Evolutionary conservation across 2,797 vertebrate species (phyloP).

Genomic region (Tachyglossus aculeatus): DNA sequence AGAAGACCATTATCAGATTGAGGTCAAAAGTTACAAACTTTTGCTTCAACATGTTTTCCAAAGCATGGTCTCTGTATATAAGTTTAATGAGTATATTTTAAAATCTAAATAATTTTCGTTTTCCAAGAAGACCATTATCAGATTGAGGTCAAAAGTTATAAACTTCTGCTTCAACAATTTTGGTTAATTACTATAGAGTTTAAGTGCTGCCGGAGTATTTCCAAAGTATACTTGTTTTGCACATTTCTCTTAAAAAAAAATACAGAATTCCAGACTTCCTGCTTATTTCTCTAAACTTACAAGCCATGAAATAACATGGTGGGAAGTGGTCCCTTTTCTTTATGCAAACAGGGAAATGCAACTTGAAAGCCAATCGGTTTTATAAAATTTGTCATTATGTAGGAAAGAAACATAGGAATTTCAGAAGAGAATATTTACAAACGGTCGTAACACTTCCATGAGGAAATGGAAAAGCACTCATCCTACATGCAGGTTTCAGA

Average conservation of each 20-base stretch:
- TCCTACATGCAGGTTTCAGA: conserved; percentile 1
- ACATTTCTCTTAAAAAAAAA: conserved; percentile 25
- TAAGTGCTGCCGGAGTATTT: no score
- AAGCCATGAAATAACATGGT: background rate
- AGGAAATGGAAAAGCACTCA: conserved; percentile 5
- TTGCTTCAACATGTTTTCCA: no score
- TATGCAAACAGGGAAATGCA: background rate
- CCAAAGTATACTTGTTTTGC: conserved; percentile 10
- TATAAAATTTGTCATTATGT: background rate
- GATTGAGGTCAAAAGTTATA: no score
- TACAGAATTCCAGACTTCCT: background rate
- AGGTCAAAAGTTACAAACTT: no score
- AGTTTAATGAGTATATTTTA: no score
- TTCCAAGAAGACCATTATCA: no score
- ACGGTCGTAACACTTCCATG: background rate
- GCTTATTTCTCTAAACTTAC: no score
- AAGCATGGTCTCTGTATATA: background rate
- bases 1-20: no score
- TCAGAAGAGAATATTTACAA: conserved; percentile 18
- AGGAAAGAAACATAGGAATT: background rate
- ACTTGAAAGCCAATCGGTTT: background rate
- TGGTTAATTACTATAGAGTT: no score
- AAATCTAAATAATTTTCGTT: background rate
- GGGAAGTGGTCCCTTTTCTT: conserved; percentile 1
- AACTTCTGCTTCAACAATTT: no score